A percentile compares a stretch with the other conserved stretches of the same genome.
Evolutionary conservation across 2,888 invertebrate genomes (phyloP).

Genomic region (Byasa hedistus): DNA sequence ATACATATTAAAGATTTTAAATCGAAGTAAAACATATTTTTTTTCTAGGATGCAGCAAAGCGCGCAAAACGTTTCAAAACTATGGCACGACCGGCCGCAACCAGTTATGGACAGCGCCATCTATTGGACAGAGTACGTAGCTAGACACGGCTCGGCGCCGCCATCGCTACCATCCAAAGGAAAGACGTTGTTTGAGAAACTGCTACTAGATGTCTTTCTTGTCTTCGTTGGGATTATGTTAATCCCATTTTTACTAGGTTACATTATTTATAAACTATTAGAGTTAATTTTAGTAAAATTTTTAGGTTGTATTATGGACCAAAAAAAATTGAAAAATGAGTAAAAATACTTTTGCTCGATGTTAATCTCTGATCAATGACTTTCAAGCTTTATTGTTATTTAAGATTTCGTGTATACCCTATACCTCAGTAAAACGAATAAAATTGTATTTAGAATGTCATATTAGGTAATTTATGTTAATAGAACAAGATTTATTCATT

Average conservation of each 20-base stretch:
- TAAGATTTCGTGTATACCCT: not conserved
- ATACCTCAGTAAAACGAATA: not conserved
- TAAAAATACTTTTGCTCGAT: slow-evolving; percentile 31
- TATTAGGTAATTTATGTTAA: no score
- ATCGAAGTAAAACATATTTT: not conserved
- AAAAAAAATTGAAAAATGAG: slow-evolving; percentile 42
- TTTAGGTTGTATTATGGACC: slow-evolving; percentile 33
- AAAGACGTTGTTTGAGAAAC: slow-evolving; percentile 48
- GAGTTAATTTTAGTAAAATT: slow-evolving; percentile 36
- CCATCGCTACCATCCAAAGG: slow-evolving; percentile 48
- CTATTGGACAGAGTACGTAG: slow-evolving; percentile 83
- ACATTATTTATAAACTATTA: slow-evolving; percentile 39
- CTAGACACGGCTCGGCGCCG: slow-evolving; percentile 64
- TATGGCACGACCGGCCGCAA: slow-evolving; percentile 78
- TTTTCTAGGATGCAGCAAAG: slow-evolving; percentile 57
- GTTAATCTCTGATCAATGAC: not conserved
- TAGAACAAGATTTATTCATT: no score
- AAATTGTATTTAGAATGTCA: no score
- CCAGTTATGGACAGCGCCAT: slow-evolving; percentile 80
- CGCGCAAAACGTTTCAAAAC: slow-evolving; percentile 67
- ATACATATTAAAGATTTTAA: no score
- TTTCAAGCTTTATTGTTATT: not conserved
- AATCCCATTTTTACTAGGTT: slow-evolving; percentile 38
- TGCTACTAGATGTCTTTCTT: slow-evolving; percentile 57
- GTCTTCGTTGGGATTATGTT: slow-evolving; percentile 41